phyloP scores from a whole-genome alignment of 2,113 vertebrate species.

The Seriola dumerili region DNA sequence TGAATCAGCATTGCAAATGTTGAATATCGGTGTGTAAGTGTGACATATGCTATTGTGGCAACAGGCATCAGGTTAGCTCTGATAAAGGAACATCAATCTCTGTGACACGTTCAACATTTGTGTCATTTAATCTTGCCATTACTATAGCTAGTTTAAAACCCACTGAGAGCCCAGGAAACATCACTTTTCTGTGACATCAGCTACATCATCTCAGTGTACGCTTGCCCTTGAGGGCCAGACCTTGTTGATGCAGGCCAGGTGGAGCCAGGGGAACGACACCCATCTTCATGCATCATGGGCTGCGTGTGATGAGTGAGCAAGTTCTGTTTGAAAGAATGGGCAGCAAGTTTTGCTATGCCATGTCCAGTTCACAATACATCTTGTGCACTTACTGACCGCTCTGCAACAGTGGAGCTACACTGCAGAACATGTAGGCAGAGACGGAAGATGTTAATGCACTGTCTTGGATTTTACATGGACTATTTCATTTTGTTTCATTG shows the following conservation, averaged over 20 bases:
- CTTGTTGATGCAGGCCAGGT: conserved; percentile 39
- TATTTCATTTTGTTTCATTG: conserved; percentile 5
- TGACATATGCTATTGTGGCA: not conserved
- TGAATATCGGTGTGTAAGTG: not conserved
- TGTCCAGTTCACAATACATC: not conserved
- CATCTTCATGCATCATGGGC: conserved; percentile 26
- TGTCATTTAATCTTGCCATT: not conserved
- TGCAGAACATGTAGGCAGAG: not conserved
- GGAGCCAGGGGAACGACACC: conserved; percentile 6
- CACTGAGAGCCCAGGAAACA: too few species aligned
- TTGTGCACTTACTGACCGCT: not conserved
- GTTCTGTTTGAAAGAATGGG: conserved; percentile 2
- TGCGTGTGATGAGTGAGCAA: conserved; percentile 15
- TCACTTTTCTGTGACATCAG: not conserved
- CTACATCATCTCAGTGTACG: conserved; percentile 3
- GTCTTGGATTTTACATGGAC: not conserved
- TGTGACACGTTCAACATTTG: too few species aligned
- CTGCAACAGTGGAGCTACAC: not conserved
- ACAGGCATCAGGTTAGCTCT: not conserved
- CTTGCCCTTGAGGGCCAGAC: conserved; percentile 18
- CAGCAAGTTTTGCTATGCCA: not conserved
- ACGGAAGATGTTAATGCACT: not conserved
- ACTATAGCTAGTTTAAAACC: too few species aligned
- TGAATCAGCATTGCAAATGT: not conserved
- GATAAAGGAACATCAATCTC: not conserved